These are phyloP conservation scores for Nasua narica DNA, from an alignment of 2,797 vertebrate species.

Conservation along the genomic window DNA sequence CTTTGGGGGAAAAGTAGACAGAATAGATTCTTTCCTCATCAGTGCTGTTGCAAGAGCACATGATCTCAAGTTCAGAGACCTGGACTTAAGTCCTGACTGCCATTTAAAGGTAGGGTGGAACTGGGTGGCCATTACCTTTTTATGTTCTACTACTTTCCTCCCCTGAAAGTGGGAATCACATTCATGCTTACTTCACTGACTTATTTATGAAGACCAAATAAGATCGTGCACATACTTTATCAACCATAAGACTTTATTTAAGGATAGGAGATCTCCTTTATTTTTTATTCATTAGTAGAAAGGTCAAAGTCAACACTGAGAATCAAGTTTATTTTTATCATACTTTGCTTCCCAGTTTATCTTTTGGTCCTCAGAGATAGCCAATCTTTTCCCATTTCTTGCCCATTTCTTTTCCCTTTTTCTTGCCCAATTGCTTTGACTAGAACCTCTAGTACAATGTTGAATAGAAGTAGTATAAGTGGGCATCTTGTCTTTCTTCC, in stretches of 20 bases:
- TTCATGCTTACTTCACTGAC: background rate
- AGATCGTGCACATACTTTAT: background rate
- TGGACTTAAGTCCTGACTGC: background rate
- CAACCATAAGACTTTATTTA: background rate
- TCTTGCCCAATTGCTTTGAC: background rate
- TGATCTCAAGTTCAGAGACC: background rate
- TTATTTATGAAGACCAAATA: constrained; percentile 2
- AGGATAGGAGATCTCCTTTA: background rate
- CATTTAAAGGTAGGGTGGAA: background rate
- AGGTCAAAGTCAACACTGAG: background rate
- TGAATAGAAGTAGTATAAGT: background rate
- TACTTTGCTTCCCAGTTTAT: background rate
- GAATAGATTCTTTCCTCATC: background rate
- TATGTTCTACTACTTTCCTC: background rate
- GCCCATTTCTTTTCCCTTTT: too few relatives aligned
- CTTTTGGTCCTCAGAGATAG: background rate
- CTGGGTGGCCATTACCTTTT: background rate
- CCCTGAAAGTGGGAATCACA: background rate
- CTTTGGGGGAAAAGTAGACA: background rate
- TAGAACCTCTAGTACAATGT: background rate
- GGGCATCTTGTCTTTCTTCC: background rate
- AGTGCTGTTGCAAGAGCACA: background rate
- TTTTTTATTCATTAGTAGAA: background rate
- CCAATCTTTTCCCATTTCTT: background rate
- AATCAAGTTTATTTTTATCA: background rate